These are phyloP conservation scores for Pimpla rufipes DNA, from an alignment of 2,888 invertebrate genomes.

Conservation along the genomic window DNA sequence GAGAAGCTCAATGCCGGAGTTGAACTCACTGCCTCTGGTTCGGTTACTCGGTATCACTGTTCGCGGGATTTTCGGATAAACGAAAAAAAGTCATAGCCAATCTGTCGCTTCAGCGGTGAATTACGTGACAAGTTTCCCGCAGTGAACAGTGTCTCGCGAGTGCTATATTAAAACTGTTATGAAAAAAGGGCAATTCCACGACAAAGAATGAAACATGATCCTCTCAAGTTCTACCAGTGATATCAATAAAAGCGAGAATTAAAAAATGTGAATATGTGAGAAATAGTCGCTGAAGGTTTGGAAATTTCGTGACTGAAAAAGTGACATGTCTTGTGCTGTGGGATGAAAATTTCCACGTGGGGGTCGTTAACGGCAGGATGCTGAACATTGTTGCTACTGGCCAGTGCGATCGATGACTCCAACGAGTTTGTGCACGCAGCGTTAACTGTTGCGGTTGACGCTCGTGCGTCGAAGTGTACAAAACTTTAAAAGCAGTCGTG, in stretches of 20 bases:
- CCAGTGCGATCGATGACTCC: conserved; percentile 44
- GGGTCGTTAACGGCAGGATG: conserved; percentile 12
- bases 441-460: conserved; percentile 48
- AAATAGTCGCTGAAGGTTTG: conserved; percentile 6
- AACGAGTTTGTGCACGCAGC: conserved; percentile 11
- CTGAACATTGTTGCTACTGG: conserved; percentile 27
- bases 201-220: neutral
- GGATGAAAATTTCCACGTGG: conserved; percentile 62
- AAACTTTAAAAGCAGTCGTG: conserved; percentile 25
- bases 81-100: neutral
- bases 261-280: conserved; percentile 31
- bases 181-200: neutral
- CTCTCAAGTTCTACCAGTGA: neutral
- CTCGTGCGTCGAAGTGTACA: conserved; percentile 44
- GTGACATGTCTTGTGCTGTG: conserved; percentile 48
- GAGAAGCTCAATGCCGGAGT: neutral
- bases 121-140: neutral
- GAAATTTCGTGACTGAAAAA: neutral
- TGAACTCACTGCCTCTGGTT: neutral
- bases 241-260: neutral
- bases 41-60: neutral
- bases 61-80: neutral
- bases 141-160: neutral
- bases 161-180: conserved; percentile 8
- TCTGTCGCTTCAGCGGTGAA: neutral